Base-by-base conservation (phyloP, 2,113 vertebrate species). In the Platichthys stellatus region DNA sequence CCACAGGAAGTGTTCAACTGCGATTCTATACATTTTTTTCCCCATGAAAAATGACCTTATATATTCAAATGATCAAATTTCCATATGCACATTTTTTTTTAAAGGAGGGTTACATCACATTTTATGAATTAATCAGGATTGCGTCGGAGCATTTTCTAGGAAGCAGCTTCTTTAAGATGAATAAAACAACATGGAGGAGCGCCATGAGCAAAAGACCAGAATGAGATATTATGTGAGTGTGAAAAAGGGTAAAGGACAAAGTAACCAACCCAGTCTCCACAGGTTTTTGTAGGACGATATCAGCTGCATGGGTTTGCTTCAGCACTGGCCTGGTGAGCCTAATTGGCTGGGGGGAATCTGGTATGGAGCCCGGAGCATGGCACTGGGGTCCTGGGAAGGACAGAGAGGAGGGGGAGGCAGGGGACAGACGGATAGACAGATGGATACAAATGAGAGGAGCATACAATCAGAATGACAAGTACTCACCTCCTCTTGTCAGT, bases 221-320 rank as follows among this genome's bases (percentile, higher is more conserved):
- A 14, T 24, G 7, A 58, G 12, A 43, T 76, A 63, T 53, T 0
- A 67, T 26, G 13, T 21, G 21, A 40, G n/a, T n/a, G 23, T 23
- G 20, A 78, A 59, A 61, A 20, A 60, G 6, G 11, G 51, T 11
- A 72, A 72, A 84, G 51, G n/a, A 69, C 49, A 54, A 0, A 49
- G 40, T 18, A 65, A 94, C 97, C 93, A 88, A 99, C 98, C 90
- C 94, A 40, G 89, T 87, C 75, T 94, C 94, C 64, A 94, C 84
- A 49, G 93, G 94, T 49, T 86, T 93, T 85, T 94, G 92, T 38
- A 96, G 81, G 56, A 96, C 1, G 69, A 96, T 94, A 71, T 94
- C 93, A n/a, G 63, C 90, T 2, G 87, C 83, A 8, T 88, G 59
- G 5, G 92, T 87, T 74, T 80, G 89, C 14, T 2, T 57, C 64